These are phyloP conservation scores for Zaprionus camerounensis DNA, from an alignment of 1,140 invertebrate species.

Conservation along the genomic window DNA sequence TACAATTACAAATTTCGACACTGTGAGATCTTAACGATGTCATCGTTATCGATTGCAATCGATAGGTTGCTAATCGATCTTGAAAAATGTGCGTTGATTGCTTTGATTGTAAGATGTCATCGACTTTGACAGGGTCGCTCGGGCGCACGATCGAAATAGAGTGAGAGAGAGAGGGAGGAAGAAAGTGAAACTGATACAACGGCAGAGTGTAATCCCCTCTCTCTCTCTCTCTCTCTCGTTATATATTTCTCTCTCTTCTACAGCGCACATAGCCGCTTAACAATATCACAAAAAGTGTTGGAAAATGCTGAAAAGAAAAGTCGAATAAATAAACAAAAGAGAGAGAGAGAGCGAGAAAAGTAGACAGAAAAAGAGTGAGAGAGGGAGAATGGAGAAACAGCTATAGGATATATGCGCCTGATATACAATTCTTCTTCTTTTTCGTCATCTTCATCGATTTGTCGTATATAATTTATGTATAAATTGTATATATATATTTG, in stretches of 20 bases:
- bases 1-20: constrained; percentile 58
- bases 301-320: not conserved
- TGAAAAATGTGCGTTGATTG: constrained; percentile 18
- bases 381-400: constrained; percentile 4
- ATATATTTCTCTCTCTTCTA: not conserved
- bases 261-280: not conserved
- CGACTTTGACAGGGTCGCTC: not conserved
- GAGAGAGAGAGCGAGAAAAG: not conserved
- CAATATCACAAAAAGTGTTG: constrained; percentile 9
- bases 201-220: not conserved
- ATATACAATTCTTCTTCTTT: constrained; percentile 13
- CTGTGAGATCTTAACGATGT: constrained; percentile 37
- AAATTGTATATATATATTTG: constrained; percentile 29
- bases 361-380: constrained; percentile 1
- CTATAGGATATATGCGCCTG: constrained; percentile 18
- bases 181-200: not conserved
- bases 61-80: not conserved
- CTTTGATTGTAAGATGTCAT: constrained; percentile 9
- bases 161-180: not conserved
- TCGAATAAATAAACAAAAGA: not conserved
- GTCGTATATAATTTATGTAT: constrained; percentile 15
- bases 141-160: not conserved
- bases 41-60: constrained; percentile 17
- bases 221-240: not conserved
- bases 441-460: not conserved